Conservation (phyloP, 2,113 vertebrate genomes). For the Holacanthus passer region DNA sequence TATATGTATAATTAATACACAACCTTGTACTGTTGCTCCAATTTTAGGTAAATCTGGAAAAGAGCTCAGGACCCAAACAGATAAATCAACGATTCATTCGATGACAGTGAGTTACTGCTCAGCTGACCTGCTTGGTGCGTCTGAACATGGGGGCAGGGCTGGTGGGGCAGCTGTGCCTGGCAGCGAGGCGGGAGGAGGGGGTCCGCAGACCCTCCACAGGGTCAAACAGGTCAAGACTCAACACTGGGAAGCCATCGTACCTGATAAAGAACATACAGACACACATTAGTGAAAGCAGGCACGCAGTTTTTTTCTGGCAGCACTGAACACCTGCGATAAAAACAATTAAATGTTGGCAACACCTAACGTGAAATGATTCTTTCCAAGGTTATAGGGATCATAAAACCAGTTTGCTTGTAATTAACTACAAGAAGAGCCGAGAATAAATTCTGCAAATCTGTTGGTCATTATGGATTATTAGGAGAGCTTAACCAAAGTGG, state of each 20-base stretch:
- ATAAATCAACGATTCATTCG: neutral
- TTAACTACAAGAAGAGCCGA: slow-evolving; percentile 9
- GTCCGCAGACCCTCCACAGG: slow-evolving; percentile 87
- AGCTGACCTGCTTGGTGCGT: slow-evolving; percentile 95
- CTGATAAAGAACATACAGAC: slow-evolving; percentile 79
- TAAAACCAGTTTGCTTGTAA: slow-evolving; percentile 2
- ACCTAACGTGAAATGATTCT: neutral
- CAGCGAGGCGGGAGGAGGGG: slow-evolving; percentile 85
- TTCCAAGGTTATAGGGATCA: neutral
- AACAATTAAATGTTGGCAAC: neutral
- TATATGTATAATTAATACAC: neutral
- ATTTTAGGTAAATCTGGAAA: neutral
- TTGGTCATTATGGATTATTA: slow-evolving; percentile 27
- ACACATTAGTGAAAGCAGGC: neutral
- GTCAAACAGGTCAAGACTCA: slow-evolving; percentile 93
- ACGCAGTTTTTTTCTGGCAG: neutral
- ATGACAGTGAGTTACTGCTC: slow-evolving; percentile 5
- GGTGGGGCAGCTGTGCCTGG: slow-evolving; percentile 91
- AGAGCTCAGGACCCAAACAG: neutral
- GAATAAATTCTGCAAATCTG: slow-evolving; percentile 13
- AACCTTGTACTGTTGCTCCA: neutral
- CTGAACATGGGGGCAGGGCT: slow-evolving; percentile 97
- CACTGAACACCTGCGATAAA: neutral
- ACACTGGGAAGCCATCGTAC: slow-evolving; percentile 95
- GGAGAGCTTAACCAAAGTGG: slow-evolving; percentile 23